These are phyloP conservation scores for Climacteris rufus DNA, from an alignment of 2,113 vertebrate genomes.

Conservation along the genomic window DNA sequence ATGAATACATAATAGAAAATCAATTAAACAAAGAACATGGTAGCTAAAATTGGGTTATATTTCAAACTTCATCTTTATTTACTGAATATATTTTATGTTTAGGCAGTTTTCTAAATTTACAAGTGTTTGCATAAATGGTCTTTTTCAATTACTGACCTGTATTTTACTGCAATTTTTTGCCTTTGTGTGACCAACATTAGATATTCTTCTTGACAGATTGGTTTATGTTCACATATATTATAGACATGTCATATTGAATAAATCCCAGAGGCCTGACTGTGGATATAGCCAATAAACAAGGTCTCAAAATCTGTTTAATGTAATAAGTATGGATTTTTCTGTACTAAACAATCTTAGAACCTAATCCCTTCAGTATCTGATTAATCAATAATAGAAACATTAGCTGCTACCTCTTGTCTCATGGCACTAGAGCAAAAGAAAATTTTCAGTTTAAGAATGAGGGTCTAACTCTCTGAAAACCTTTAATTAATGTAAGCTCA, in stretches of 20 bases:
- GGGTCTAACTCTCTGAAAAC: not conserved
- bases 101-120: not conserved
- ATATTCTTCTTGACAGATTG: not conserved
- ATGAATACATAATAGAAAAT: not conserved
- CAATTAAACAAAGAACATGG: not conserved
- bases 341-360: conserved; percentile 24
- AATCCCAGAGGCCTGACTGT: not conserved
- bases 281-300: conserved; percentile 10
- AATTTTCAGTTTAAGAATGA: not conserved
- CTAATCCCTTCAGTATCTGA: conserved; percentile 26
- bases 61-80: not conserved
- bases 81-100: not conserved
- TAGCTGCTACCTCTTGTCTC: conserved; percentile 3
- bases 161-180: conserved; percentile 2
- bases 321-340: conserved; percentile 43
- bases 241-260: conserved; percentile 11
- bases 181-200: not conserved
- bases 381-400: conserved; percentile 58
- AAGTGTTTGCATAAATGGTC: not conserved
- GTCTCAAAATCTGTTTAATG: conserved; percentile 1
- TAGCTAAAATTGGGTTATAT: not conserved
- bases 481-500: not conserved
- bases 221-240: not conserved
- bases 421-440: not conserved
- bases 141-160: conserved; percentile 1